These are phyloP conservation scores for Scartelaos histophorus DNA, from an alignment of 2,113 vertebrate species.

Conservation along the genomic window DNA sequence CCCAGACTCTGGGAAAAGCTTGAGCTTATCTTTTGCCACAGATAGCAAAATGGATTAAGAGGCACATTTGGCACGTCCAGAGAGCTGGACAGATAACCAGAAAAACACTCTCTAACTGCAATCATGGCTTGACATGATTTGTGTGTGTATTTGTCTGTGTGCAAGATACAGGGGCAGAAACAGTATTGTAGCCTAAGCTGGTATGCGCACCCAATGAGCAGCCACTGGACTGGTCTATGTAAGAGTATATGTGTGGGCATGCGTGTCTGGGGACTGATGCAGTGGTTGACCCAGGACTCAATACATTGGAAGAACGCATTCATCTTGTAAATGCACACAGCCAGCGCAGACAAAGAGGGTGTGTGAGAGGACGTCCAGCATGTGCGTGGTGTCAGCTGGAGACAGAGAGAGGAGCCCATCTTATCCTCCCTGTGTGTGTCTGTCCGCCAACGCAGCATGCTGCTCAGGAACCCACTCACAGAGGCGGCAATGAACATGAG, in stretches of 20 bases:
- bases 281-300: slow-evolving; percentile 72
- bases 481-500: slow-evolving; percentile 54
- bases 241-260: slow-evolving; percentile 22
- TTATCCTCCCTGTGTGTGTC: slow-evolving; percentile 65
- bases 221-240: slow-evolving; percentile 41
- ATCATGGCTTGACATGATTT: slow-evolving; percentile 68
- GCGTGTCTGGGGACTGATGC: slow-evolving; percentile 67
- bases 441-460: slow-evolving; percentile 63
- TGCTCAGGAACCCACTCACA: slow-evolving; percentile 52
- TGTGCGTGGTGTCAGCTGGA: slow-evolving; percentile 76
- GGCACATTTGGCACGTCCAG: slow-evolving; percentile 75
- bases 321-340: slow-evolving; percentile 70
- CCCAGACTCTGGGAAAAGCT: slow-evolving; percentile 70
- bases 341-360: slow-evolving; percentile 64
- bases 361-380: slow-evolving; percentile 70
- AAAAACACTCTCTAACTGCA: slow-evolving; percentile 72
- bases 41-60: slow-evolving; percentile 79
- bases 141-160: slow-evolving; percentile 30
- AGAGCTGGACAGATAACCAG: slow-evolving; percentile 76
- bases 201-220: slow-evolving; percentile 33
- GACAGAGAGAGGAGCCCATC: slow-evolving; percentile 72
- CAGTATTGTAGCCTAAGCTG: slow-evolving; percentile 27
- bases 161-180: slow-evolving; percentile 3
- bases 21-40: slow-evolving; percentile 74
- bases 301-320: slow-evolving; percentile 69